These are phyloP conservation scores for Hycleus cichorii DNA, from an alignment of 1,140 invertebrate species.

Conservation along the genomic window DNA sequence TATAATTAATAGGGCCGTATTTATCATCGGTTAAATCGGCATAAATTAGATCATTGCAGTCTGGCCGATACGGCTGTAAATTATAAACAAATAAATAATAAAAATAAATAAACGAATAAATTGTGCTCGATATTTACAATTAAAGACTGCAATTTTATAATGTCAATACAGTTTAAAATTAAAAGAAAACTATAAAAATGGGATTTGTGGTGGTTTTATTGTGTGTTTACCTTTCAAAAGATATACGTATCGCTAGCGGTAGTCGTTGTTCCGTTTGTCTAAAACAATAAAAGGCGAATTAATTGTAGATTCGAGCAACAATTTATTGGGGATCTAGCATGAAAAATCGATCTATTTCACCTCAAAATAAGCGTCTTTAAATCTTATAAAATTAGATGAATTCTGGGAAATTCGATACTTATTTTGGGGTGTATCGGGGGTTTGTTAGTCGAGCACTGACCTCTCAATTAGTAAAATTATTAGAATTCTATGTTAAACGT, in stretches of 20 bases:
- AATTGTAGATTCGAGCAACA: constrained; percentile 27
- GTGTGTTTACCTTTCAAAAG: constrained; percentile 42
- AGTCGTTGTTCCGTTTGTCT: constrained; percentile 42
- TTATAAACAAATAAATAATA: constrained; percentile 15
- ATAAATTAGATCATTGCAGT: constrained; percentile 75
- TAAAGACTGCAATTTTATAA: background rate
- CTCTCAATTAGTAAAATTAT: constrained; percentile 22
- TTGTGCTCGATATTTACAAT: constrained; percentile 12
- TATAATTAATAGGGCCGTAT: constrained; percentile 86
- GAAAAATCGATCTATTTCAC: background rate
- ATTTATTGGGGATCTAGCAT: background rate
- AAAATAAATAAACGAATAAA: constrained; percentile 6
- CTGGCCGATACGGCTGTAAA: constrained; percentile 61
- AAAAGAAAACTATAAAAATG: background rate
- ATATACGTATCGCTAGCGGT: constrained; percentile 60
- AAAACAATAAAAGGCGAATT: constrained; percentile 37
- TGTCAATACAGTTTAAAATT: background rate
- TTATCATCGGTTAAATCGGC: constrained; percentile 81
- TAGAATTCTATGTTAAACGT: constrained; percentile 51
- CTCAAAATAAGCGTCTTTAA: background rate
- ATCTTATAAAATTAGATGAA: background rate
- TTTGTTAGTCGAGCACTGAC: constrained; percentile 8
- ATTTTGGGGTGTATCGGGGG: too few species aligned
- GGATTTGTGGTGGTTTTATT: background rate
- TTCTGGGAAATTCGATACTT: too few species aligned